These are phyloP conservation scores for Drosophila macrothrix DNA, from an alignment of 2,888 invertebrate species.

Conservation along the genomic window DNA sequence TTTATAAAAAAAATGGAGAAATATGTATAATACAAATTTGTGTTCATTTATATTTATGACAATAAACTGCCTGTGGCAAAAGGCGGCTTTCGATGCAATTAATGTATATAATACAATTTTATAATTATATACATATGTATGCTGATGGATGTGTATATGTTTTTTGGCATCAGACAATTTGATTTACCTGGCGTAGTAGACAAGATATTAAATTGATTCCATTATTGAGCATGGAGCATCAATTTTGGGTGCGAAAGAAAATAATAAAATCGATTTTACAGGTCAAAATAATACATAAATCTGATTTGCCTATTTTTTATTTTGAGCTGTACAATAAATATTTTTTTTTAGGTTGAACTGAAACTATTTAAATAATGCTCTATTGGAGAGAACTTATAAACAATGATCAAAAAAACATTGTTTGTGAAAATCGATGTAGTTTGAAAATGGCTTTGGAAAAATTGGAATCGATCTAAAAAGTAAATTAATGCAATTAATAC, in stretches of 20 bases:
- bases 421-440: not conserved
- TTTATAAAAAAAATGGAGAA: slow-evolving; percentile 2
- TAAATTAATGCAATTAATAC: not conserved
- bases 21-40: slow-evolving; percentile 30
- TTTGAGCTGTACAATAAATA: not conserved
- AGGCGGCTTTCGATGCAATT: slow-evolving; percentile 72
- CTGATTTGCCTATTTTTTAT: not conserved
- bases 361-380: too few relatives aligned
- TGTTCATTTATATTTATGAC: slow-evolving; percentile 75
- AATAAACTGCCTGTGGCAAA: slow-evolving; percentile 65
- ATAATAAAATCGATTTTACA: not conserved
- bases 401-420: not conserved
- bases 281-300: not conserved
- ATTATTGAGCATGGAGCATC: not conserved
- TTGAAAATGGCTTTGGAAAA: not conserved
- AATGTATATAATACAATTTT: slow-evolving; percentile 70
- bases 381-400: not conserved
- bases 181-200: slow-evolving; percentile 23
- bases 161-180: slow-evolving; percentile 45
- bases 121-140: slow-evolving; percentile 68
- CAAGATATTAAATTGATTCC: slow-evolving; percentile 13
- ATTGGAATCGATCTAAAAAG: not conserved
- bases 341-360: not conserved
- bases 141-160: not conserved
- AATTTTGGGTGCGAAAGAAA: not conserved